Evolutionary conservation across 1,140 invertebrate species (phyloP).

Genomic region (Hormaphis cornu): DNA sequence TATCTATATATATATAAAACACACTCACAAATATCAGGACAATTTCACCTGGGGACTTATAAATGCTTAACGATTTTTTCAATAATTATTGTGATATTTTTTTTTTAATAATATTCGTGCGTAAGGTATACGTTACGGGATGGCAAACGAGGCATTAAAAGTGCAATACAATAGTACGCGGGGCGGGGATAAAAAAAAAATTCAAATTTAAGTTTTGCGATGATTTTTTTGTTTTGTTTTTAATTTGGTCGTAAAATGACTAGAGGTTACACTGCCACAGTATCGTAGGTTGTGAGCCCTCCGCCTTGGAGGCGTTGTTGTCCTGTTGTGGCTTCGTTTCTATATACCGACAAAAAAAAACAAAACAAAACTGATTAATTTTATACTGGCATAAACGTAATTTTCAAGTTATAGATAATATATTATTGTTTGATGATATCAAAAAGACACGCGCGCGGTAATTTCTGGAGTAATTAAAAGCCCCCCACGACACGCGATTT

Average conservation of each 20-base stretch:
- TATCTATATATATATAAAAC: too few relatives aligned
- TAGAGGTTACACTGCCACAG: slow-evolving; percentile 93
- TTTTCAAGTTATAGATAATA: background rate
- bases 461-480: too few relatives aligned
- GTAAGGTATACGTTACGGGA: background rate
- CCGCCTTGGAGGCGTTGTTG: slow-evolving; percentile 59
- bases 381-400: background rate
- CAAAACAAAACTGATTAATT: slow-evolving; percentile 23
- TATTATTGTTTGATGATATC: background rate
- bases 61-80: too few relatives aligned
- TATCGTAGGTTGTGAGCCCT: slow-evolving; percentile 92
- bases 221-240: background rate
- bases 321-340: slow-evolving; percentile 67
- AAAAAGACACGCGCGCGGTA: too few relatives aligned
- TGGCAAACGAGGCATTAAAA: too few relatives aligned
- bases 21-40: slow-evolving; percentile 2
- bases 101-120: slow-evolving; percentile 1
- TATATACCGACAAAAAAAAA: too few relatives aligned
- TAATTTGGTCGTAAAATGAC: background rate
- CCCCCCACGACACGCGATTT: too few relatives aligned
- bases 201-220: background rate
- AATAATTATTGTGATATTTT: background rate
- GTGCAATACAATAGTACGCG: too few relatives aligned
- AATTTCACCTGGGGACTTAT: too few relatives aligned
- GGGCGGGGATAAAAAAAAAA: too few relatives aligned